Base-by-base conservation (phyloP, 2,888 invertebrate genomes). In the Malthinus flaveolus region DNA sequence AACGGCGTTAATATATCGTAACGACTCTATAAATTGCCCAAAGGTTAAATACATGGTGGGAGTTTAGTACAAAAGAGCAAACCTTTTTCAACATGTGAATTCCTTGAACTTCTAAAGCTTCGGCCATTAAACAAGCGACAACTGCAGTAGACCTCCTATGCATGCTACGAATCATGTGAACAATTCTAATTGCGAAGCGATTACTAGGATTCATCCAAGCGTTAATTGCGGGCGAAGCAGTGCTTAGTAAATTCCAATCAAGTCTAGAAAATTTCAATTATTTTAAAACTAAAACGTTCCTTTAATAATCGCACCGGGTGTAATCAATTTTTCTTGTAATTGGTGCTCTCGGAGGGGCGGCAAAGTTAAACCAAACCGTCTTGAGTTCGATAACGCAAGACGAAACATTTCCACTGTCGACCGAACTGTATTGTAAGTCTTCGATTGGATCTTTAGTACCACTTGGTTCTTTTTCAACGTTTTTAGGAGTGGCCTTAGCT, bases 161-260 rank as follows among this genome's bases (percentile, higher is more conserved):
- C 79, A 91, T 84, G 1, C 89, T 89, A 36, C 91, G 84, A 67
- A 92, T 85, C 81, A 95, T 84, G 53, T 90, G 87, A 32, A 93
- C 90, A 46, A 91, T 88, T 66, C 92, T 85, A 60, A 92, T 91
- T 46, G 95, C 91, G 59, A 97, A 85, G 11, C 95, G 84, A 81
- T 96, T 95, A 76, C 91, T 89, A 0, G 97, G 96, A 82, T 95
- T 96, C 89, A 97, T 90, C 97, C 97, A 97, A 1, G 97, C 96
- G 73, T 95, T 95, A 68, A 97, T 97, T 0, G 96, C 95, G 0
- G 97, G 97, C 0, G 96, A 95, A 5, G 95, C 95, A 1, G 97
- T 97, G 74, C 95, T 96, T 50, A 97, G 79, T 53, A 97, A 81
- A 80, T 97, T 97, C 97, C 97, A 97, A 79, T 97, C 97, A 70